Conservation (phyloP, 2,113 vertebrate species). For the Nettapus auritus region DNA sequence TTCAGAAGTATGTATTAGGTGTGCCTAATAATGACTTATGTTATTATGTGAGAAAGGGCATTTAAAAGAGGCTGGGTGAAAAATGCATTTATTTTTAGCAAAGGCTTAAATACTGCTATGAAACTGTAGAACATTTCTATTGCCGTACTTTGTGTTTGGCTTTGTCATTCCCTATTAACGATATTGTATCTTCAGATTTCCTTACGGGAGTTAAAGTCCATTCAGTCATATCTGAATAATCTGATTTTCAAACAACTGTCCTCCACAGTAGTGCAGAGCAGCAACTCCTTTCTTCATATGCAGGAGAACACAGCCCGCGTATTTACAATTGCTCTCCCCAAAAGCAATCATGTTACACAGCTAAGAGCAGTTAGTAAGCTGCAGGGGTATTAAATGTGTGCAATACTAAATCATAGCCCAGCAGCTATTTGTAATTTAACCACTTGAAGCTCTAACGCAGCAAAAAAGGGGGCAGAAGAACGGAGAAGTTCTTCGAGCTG, state of each 20-base stretch:
- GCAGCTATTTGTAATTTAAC: neutral
- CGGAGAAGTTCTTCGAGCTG: no score
- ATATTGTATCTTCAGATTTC: no score
- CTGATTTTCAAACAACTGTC: neutral
- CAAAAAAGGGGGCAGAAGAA: no score
- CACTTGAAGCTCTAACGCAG: no score
- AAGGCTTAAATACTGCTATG: neutral
- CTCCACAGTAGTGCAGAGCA: neutral
- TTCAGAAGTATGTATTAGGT: neutral
- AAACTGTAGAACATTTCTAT: neutral
- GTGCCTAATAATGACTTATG: neutral
- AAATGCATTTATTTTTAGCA: no score
- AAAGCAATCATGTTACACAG: neutral
- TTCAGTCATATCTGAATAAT: rapidly evolving
- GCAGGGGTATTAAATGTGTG: neutral
- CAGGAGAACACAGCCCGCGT: neutral
- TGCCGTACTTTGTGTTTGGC: neutral
- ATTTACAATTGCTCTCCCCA: no score
- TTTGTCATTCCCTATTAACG: neutral
- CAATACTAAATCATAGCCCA: neutral
- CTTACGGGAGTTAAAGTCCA: rapidly evolving
- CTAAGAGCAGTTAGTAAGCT: neutral
- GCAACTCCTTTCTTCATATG: neutral
- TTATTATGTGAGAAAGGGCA: no score
- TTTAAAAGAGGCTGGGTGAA: neutral